These are phyloP conservation scores for Drosophila subquinaria DNA, from an alignment of 2,888 invertebrate genomes.

Conservation along the genomic window DNA sequence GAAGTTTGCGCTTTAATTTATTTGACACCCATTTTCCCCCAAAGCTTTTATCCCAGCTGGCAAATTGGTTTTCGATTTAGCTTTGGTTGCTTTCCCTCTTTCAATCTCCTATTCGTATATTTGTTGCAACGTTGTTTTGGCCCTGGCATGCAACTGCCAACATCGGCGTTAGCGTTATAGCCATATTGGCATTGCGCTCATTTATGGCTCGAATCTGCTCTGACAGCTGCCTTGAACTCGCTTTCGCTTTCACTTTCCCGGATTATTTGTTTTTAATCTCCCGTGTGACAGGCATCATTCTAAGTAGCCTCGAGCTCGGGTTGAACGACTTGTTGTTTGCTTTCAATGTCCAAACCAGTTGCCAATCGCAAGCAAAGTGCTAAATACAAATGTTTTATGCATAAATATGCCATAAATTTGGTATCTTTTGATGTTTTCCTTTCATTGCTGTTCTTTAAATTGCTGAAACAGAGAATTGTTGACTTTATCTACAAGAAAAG, in stretches of 20 bases:
- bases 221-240: constrained; percentile 51
- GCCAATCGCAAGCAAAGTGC: constrained; percentile 25
- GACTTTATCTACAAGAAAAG: not conserved
- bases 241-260: constrained; percentile 18
- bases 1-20: constrained; percentile 67
- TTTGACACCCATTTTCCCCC: constrained; percentile 30
- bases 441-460: not conserved
- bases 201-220: constrained; percentile 47
- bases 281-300: constrained; percentile 46
- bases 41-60: constrained; percentile 53
- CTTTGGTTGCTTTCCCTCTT: constrained; percentile 18
- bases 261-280: constrained; percentile 74
- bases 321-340: constrained; percentile 9
- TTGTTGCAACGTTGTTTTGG: constrained; percentile 39
- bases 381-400: constrained; percentile 20
- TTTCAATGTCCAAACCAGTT: constrained; percentile 22
- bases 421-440: not conserved
- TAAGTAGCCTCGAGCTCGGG: constrained; percentile 14
- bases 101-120: constrained; percentile 3
- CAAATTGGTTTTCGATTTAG: constrained; percentile 76
- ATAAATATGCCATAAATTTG: not conserved
- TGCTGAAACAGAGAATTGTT: not conserved
- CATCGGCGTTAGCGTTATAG: constrained; percentile 41
- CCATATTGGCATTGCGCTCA: constrained; percentile 58
- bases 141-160: constrained; percentile 59